Evolutionary conservation across 2,113 vertebrate genomes (phyloP), one percentile per base, ranked within the genome.

Genomic region (Pygoscelis adeliae): DNA sequence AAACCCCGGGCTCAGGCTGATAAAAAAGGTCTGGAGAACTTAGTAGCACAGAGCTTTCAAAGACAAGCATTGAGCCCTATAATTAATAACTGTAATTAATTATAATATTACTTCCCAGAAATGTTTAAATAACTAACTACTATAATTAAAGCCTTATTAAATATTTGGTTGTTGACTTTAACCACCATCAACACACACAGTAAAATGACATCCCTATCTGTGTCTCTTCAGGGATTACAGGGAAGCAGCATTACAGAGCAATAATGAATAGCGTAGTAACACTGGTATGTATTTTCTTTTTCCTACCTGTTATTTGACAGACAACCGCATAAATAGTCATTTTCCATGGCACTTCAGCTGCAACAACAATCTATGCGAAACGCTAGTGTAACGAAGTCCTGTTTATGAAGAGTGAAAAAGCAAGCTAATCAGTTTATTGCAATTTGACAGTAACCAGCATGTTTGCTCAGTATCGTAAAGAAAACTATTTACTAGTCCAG

Each of bases 21-120:
- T 2, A 56, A 63, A 65, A 70, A 62, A 80, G 34, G 15, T 83
- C 53, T 73, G 23, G n/a, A 83, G 56, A 89, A 16, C 32, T 74
- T 13, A 76, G 34, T 25, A 89, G 62, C 67, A 83, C 22, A 50
- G 42, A 83, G 59, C 59, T 94, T 78, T 83, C 76, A 61, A 66
- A 93, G 38, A 18, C 26, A 63, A 84, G 40, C 59, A 74, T 1
- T 42, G 26, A 87, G 47, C 42, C n/a, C 42, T 55, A n/a, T 50
- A 87, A 94, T 59, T 92, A 96, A 61, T 47, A 89, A 55, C n/a
- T 40, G 30, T 21, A 89, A 87, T 82, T 91, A 84, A 87, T 82
- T 63, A 55, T 32, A 87, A 94, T 55, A 85, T 20, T 49, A 18
- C 49, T 50, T 78, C 63, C 9, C 32, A 94, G 26, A 90, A 89